phyloP scores from a whole-genome alignment of 2,888 invertebrate genomes.

The Notocelia uddmanniana region DNA sequence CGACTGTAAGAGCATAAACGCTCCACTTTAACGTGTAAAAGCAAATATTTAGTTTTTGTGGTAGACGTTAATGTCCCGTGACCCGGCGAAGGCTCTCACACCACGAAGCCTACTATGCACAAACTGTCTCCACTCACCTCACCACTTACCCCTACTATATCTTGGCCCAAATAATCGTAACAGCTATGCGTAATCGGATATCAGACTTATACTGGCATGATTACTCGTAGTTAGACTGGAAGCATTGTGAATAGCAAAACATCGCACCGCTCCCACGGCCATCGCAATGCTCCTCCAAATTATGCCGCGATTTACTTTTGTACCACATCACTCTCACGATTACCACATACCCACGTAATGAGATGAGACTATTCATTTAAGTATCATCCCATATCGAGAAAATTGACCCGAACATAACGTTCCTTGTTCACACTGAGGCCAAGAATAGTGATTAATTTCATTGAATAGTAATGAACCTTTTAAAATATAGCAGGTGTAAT shows the following conservation, averaged over 20 bases:
- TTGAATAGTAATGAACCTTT: conserved; percentile 9
- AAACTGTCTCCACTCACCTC: neutral
- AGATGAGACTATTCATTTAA: conserved; percentile 46
- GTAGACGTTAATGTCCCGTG: conserved; percentile 50
- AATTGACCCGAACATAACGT: conserved; percentile 28
- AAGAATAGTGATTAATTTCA: conserved; percentile 36
- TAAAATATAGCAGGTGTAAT: conserved; percentile 29
- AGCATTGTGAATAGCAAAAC: neutral
- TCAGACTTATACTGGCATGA: neutral
- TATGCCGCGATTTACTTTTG: conserved; percentile 61
- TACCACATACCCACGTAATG: conserved; percentile 51
- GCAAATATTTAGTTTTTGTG: conserved; percentile 3
- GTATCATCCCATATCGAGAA: conserved; percentile 48
- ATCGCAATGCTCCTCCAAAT: conserved; percentile 52
- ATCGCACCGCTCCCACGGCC: conserved; percentile 56
- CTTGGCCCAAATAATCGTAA: neutral
- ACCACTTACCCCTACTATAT: neutral
- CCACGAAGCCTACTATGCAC: conserved; percentile 3
- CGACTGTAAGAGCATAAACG: neutral
- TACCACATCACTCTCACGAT: conserved; percentile 61
- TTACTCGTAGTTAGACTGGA: too few relatives aligned
- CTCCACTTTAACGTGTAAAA: neutral
- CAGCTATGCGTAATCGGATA: neutral
- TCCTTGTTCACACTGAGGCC: conserved; percentile 2
- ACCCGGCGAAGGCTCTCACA: conserved; percentile 48